phyloP scores from a whole-genome alignment of 2,888 invertebrate genomes.

The Omphaloscelis lunosa region DNA sequence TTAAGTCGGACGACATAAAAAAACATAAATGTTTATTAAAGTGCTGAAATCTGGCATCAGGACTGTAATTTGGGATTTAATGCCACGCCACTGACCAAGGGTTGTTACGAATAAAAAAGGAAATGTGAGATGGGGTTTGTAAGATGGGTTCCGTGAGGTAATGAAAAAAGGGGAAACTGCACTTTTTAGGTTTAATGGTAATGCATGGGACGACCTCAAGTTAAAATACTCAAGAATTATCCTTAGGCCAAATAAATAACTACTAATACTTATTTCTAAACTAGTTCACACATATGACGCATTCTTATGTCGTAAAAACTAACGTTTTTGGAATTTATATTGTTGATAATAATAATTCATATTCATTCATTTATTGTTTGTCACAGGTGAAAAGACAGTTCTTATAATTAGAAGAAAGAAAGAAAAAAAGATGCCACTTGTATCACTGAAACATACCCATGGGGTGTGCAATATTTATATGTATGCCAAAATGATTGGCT shows the following conservation, averaged over 20 bases:
- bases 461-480: too few relatives aligned
- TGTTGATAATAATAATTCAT: too few relatives aligned
- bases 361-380: too few relatives aligned
- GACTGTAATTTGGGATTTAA: slow-evolving; percentile 70
- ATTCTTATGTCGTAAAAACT: not conserved
- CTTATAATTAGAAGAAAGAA: too few relatives aligned
- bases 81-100: slow-evolving; percentile 59
- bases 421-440: too few relatives aligned
- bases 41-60: slow-evolving; percentile 70
- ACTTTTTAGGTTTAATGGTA: not conserved
- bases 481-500: too few relatives aligned
- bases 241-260: not conserved
- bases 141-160: slow-evolving; percentile 54
- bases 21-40: slow-evolving; percentile 72
- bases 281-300: not conserved
- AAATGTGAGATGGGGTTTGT: slow-evolving; percentile 26
- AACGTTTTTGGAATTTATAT: too few relatives aligned
- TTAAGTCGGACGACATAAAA: slow-evolving; percentile 67
- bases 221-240: not conserved
- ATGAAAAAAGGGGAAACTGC: slow-evolving; percentile 26
- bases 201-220: not conserved
- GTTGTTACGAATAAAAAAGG: slow-evolving; percentile 51
- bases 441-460: too few relatives aligned
- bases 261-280: not conserved
- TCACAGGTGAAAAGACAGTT: too few relatives aligned